Evolutionary conservation across 2,113 vertebrate species (phyloP).

Genomic region (Blennius ocellaris): DNA sequence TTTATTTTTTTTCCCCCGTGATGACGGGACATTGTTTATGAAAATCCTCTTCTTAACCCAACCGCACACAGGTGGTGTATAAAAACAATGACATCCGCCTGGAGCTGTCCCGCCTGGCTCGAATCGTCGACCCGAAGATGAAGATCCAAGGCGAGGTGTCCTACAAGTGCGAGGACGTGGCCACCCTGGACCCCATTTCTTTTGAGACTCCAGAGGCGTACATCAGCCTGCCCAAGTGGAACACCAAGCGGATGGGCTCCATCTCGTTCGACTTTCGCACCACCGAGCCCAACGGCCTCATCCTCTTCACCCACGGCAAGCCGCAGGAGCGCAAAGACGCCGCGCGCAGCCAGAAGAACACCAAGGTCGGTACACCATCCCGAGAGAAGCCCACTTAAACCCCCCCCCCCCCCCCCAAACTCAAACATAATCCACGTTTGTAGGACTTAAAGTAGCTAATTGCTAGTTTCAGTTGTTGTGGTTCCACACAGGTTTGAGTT

Average conservation of each 20-base stretch:
- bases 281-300: slow-evolving; percentile 96
- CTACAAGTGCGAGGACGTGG: slow-evolving; percentile 96
- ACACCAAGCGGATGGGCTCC: slow-evolving; percentile 98
- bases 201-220: slow-evolving; percentile 98
- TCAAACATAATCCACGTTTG: too few relatives aligned
- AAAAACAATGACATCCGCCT: slow-evolving; percentile 99
- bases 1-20: too few relatives aligned
- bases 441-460: too few relatives aligned
- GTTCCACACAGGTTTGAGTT: too few relatives aligned
- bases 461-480: too few relatives aligned
- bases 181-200: slow-evolving; percentile 96
- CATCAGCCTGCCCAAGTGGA: slow-evolving; percentile 98
- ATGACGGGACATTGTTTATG: too few relatives aligned
- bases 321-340: slow-evolving; percentile 94
- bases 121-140: slow-evolving; percentile 98
- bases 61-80: slow-evolving; percentile 95
- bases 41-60: not conserved
- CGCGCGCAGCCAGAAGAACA: slow-evolving; percentile 93
- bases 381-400: too few relatives aligned
- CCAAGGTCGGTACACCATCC: slow-evolving; percentile 80
- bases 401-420: too few relatives aligned
- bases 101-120: slow-evolving; percentile 95
- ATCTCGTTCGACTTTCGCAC: slow-evolving; percentile 99
- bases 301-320: slow-evolving; percentile 97
- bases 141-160: slow-evolving; percentile 98